Conservation (phyloP, 2,113 vertebrate genomes). For the Boleophthalmus pectinirostris region DNA sequence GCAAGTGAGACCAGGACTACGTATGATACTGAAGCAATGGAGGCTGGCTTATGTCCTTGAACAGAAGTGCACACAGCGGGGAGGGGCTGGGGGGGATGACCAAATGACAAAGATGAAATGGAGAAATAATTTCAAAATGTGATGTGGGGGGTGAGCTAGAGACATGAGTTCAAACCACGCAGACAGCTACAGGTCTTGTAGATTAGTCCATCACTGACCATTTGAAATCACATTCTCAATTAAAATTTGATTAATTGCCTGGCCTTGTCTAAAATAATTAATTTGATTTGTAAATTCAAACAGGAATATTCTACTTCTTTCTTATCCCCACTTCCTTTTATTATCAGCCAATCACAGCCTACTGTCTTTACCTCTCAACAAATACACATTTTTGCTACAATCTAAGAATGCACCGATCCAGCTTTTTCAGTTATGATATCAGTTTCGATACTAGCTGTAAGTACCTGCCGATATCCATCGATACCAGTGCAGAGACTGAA, state of each 20-base stretch:
- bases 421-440: too few species aligned
- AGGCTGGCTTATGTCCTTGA: conserved; percentile 98
- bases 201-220: neutral
- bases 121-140: conserved; percentile 62
- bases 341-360: neutral
- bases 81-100: conserved; percentile 78
- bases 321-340: neutral
- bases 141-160: conserved; percentile 50
- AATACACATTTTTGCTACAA: too few species aligned
- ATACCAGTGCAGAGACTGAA: too few species aligned
- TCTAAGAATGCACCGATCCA: too few species aligned
- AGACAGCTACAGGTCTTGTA: conserved; percentile 14
- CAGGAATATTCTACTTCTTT: neutral
- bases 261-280: neutral
- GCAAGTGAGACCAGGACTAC: conserved; percentile 34
- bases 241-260: neutral
- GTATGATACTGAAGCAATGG: conserved; percentile 60
- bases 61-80: conserved; percentile 81
- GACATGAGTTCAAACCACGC: conserved; percentile 65
- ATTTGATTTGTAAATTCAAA: neutral
- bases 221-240: neutral
- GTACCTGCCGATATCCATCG: too few species aligned
- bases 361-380: too few species aligned
- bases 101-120: conserved; percentile 58
- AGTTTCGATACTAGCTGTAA: too few species aligned